Base-by-base conservation (phyloP, 2,888 invertebrate genomes). In the Anthrax anthrax region DNA sequence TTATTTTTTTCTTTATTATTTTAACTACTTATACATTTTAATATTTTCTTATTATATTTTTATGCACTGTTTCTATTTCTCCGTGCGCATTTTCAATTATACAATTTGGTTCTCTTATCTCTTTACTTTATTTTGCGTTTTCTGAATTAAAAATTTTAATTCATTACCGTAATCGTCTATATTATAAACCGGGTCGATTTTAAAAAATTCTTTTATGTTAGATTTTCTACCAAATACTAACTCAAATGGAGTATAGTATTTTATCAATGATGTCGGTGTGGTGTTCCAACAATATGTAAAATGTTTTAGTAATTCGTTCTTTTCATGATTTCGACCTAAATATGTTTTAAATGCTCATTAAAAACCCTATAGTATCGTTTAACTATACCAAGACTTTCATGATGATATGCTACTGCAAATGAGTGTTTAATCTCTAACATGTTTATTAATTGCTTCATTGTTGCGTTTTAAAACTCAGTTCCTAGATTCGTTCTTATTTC, bases 341-440 rank as follows among this genome's bases (percentile, higher is more conserved):
- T 42, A 51, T 14, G 41, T 41, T 47, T 46, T 18, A 18, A 50
- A 32, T 46, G 51, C 17, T 52, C 52, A 34, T 51, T 51, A 37
- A 48, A 34, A n/a, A 42, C 36, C 47, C 29, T 47, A 34, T 47
- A 46, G 16, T 43, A 46, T 39, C 50, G 39, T 40, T 50, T 50
- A 17, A 50, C 27, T 17, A 34, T 43, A 19, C 49, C 49, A 18
- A 50, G 27, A 12, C 41, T 34, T 43, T 47, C 40, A 23, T 44
- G 43, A 23, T 47, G 47, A 19, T 44, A 39, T 37, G 44, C 27
- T 17, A 42, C 44, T 18, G 45, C 34, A 9, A 38, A 18, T 13
- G 23, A 41, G 18, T 47, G 44, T 18, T 51, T 42, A 8, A 49
- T 41, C n/a, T 49, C 32, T 18, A 47, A 39, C 9, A 46, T 16